Percentiles rank a stretch among this genome's conserved stretches.
phyloP scores from a whole-genome alignment of 37 sponge, comb jelly and placozoan species.

The Cladorhizidae sp. region DNA sequence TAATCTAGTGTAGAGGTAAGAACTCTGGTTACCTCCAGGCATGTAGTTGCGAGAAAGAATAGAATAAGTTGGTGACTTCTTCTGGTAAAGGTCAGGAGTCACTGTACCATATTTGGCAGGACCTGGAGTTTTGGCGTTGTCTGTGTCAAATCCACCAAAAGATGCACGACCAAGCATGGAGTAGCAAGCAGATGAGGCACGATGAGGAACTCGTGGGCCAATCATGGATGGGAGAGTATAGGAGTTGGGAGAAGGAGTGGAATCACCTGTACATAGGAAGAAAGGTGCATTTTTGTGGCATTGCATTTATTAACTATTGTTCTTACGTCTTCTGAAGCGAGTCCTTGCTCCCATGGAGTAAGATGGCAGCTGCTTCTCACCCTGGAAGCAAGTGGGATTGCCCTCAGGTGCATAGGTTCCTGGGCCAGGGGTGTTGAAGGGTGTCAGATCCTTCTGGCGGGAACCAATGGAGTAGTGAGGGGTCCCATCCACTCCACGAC shows the following conservation, averaged over 20 bases:
- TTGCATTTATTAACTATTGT: background rate
- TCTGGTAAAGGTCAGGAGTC: conserved; percentile 45
- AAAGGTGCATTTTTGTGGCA: background rate
- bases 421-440: conserved; percentile 93
- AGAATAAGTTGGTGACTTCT: conserved; percentile 78
- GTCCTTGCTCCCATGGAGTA: conserved; percentile 90
- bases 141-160: conserved; percentile 86
- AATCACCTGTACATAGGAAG: conserved; percentile 70
- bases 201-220: conserved; percentile 75
- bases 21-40: conserved; percentile 96
- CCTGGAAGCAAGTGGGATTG: conserved; percentile 56
- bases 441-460: conserved; percentile 78
- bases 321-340: conserved; percentile 83
- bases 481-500: conserved; percentile 84
- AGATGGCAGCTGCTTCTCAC: conserved; percentile 82
- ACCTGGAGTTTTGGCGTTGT: conserved; percentile 90
- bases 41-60: conserved; percentile 79
- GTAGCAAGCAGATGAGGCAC: conserved; percentile 83
- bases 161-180: conserved; percentile 81
- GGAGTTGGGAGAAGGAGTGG: conserved; percentile 88
- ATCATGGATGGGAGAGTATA: conserved; percentile 90
- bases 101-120: conserved; percentile 69
- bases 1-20: background rate
- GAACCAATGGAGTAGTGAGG: conserved; percentile 83
- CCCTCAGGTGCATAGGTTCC: conserved; percentile 85